Base-by-base conservation (phyloP, 2,113 vertebrate species). In the Clarias macrocephalus region DNA sequence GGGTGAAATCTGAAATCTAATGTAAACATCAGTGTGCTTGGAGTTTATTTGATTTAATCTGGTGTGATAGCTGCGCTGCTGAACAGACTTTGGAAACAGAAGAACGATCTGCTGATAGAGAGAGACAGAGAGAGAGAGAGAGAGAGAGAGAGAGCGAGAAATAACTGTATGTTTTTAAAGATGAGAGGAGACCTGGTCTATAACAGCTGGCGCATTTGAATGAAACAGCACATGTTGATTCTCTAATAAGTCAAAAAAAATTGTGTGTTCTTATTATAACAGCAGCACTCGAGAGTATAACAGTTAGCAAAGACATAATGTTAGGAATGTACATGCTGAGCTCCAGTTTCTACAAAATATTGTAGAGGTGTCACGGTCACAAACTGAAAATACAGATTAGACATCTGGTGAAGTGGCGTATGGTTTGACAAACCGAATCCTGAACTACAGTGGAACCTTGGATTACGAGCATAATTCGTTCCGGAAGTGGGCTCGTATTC, bases 1-100 rank as follows among this genome's bases (percentile, higher is more conserved):
- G 30, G 75, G 75, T 56, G 42, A 30, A 68, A 48, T 48, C 48
- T 76, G 57, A 84, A 82, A 68, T 66, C 59, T 63, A 88, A 82
- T 81, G 76, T 82, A 88, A 65, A 88, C 77, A 84, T 52, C 86
- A 77, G 52, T 37, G 62, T 19, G 62, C 80, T 66, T 18, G 23
- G 28, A 80, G 77, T 80, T 59, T 59, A 59, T 80, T 80, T 80
- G 28, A 80, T 84, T 81, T 85, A 85, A 85, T 85, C 54, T 76
- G 79, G 82, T 59, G 42, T 75, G 59, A 82, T 65, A 82, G 59
- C 68, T 59, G 33, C 18, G 5, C 87, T 23, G n/a, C 79, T 76
- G 23, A 82, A 80, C 48, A 66, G 82, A 84, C 23, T 15, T 8
- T 15, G 60, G 76, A 73, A 80, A 70, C 56, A n/a, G 68, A 73